A percentile compares a stretch with the other conserved stretches of the same genome.
Evolutionary conservation across 2,797 vertebrate species (phyloP).

Genomic region (Tamandua tetradactyla): DNA sequence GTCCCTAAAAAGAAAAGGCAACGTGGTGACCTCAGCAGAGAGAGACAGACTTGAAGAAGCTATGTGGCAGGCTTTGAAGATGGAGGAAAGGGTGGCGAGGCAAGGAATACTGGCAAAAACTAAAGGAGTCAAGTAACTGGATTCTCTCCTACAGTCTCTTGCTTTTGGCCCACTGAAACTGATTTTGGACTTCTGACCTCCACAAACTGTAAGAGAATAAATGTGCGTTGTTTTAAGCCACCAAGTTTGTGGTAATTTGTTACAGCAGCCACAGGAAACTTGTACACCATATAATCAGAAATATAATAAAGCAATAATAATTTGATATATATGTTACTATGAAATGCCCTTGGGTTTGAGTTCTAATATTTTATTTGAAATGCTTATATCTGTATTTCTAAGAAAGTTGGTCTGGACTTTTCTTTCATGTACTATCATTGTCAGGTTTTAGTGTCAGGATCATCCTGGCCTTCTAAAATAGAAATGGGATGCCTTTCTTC

Average conservation of each 20-base stretch:
- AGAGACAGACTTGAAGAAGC: neutral
- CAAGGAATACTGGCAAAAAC: slow-evolving; percentile 19
- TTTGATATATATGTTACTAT: neutral
- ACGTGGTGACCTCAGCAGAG: neutral
- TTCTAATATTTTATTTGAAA: slow-evolving; percentile 24
- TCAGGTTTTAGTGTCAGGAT: neutral
- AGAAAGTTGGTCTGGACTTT: neutral
- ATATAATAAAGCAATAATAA: neutral
- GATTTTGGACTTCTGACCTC: slow-evolving; percentile 1
- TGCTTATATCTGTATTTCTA: neutral
- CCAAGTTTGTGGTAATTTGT: slow-evolving; percentile 6
- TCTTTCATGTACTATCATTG: neutral
- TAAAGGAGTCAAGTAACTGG: neutral
- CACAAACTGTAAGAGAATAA: slow-evolving; percentile 2
- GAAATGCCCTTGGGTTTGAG: neutral
- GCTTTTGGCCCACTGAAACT: neutral
- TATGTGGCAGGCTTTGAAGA: neutral
- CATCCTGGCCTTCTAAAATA: neutral
- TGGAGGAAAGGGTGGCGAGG: neutral
- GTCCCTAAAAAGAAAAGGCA: neutral
- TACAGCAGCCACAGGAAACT: slow-evolving; percentile 9
- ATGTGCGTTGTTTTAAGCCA: slow-evolving; percentile 26
- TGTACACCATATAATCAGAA: neutral
- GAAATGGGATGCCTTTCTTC: neutral
- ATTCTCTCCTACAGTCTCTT: neutral